Evolutionary conservation across 1,140 invertebrate genomes (phyloP), one percentile per base, ranked within the genome.

Genomic region (Homalodisca vitripennis): DNA sequence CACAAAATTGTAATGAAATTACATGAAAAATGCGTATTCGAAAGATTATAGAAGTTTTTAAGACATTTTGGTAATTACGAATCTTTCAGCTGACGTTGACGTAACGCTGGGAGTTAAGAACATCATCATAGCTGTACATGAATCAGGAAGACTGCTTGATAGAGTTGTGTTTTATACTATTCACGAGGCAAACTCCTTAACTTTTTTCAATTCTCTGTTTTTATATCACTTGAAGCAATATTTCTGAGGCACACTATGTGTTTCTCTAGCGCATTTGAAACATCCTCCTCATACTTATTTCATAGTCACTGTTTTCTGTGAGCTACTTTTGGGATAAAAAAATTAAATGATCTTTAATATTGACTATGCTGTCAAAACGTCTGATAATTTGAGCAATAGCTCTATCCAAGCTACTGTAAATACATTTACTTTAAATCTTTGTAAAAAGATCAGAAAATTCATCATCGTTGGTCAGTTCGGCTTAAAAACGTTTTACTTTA

Each of bases 51-150:
- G 6, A 41, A 10, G 34, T 41, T 41, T 41, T 10, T 41, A 41
- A 41, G 34, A 17, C 17, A n/a, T 41, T n/a, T n/a, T n/a, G n/a
- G n/a, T n/a, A n/a, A n/a, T n/a, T n/a, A n/a, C n/a, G n/a, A n/a
- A 41, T 41, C 34, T 41, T 41, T 53, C 48, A 53, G 48, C 48
- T 53, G 48, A 17, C 3, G 32, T 63, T 29, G 51, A 31, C 1
- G 64, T 66, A n/a, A 66, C 64, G 26, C 63, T 63, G 27, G 66
- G 32, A 13, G 51, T 67, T 32, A 70, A 31, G 51, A 70, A 66
- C 31, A 70, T 30, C 17, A 70, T 30, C 29, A 31, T 27, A 2
- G 47, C 3, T 12, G 63, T 70, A 27, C 63, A 70, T n/a, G 66
- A 41, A 31, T 66, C 30, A 1, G 27, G 30, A 29, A 66, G n/a